phyloP scores from a whole-genome alignment of 2,797 vertebrate species.

The Merluccius polli region DNA sequence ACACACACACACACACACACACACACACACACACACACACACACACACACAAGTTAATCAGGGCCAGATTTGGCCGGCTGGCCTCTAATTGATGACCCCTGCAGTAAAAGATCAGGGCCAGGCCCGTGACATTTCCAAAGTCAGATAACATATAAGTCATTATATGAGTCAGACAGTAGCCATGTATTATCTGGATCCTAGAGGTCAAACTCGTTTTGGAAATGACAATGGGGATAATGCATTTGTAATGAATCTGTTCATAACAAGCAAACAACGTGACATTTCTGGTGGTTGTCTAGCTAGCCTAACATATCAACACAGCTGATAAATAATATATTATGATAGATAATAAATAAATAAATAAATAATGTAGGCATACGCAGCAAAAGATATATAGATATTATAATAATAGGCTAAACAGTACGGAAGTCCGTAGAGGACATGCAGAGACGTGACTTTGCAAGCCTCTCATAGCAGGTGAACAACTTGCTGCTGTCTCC shows the following conservation, averaged over 20 bases:
- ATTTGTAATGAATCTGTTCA: slow-evolving; percentile 68
- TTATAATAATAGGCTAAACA: background rate
- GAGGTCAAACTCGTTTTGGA: slow-evolving; percentile 66
- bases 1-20: no score
- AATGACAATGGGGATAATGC: slow-evolving; percentile 66
- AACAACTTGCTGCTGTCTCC: background rate
- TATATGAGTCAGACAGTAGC: slow-evolving; percentile 56
- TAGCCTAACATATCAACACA: slow-evolving; percentile 41
- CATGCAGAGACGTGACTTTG: background rate
- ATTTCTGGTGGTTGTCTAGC: slow-evolving; percentile 58
- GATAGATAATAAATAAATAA: background rate
- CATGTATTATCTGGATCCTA: slow-evolving; percentile 59
- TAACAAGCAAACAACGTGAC: slow-evolving; percentile 65
- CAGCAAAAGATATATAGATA: background rate
- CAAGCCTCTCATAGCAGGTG: background rate
- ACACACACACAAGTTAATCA: no score
- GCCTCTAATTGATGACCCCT: no score
- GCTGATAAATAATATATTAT: no score
- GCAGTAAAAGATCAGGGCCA: slow-evolving; percentile 41
- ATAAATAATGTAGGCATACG: background rate
- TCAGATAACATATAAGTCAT: slow-evolving; percentile 66
- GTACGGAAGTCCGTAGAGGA: no score
- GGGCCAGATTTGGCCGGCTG: no score
- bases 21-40: no score
- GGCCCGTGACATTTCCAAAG: slow-evolving; percentile 73